Base-by-base conservation (phyloP, 2,888 invertebrate species). In the Entomobrya proxima region DNA sequence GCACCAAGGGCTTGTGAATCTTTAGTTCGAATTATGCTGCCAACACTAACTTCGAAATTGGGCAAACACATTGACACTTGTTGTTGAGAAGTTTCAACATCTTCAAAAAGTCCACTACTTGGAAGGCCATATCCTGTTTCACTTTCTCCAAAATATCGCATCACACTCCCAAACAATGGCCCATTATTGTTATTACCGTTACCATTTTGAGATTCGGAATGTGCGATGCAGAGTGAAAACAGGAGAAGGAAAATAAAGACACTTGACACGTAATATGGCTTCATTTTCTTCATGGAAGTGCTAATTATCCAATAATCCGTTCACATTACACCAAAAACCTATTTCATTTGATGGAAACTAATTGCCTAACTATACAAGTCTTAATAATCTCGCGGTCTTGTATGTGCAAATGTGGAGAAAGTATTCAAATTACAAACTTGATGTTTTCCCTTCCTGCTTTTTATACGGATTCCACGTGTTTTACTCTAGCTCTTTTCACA, bases 1-100 rank as follows among this genome's bases (percentile, higher is more conserved):
- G 97, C 98, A 78, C 98, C 97, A 94, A 97, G 95, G 76, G 95
- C 95, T 91, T 95, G 94, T 0, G 97, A 97, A 92, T 97, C 97
- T 91, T 96, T 95, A 0, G 97, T 97, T 91, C 96, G 94, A 91
- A 98, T 98, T 91, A 98, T 98, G 92, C 96, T 97, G 92, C 97
- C 96, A 91, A 94, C 94, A 92, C 96, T 96, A 89, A 97, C 94
- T 92, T 96, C 96, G 92, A 97, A 97, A 92, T 95, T 95, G 90
- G 95, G 94, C 90, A 94, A 93, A 92, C 96, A 96, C 91, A 94
- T 94, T 27, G 83, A 83, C 47, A 83, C 64, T 64, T 82, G 82
- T 69, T 75, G 82, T 18, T 55, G 58, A 2, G 37, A 24, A 50
- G 52, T 32, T 21, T 69, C 72, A 4, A 30, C 82, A 24, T 81